These are phyloP conservation scores for Chaenogobius annularis DNA, from an alignment of 2,113 vertebrate species.

Conservation along the genomic window DNA sequence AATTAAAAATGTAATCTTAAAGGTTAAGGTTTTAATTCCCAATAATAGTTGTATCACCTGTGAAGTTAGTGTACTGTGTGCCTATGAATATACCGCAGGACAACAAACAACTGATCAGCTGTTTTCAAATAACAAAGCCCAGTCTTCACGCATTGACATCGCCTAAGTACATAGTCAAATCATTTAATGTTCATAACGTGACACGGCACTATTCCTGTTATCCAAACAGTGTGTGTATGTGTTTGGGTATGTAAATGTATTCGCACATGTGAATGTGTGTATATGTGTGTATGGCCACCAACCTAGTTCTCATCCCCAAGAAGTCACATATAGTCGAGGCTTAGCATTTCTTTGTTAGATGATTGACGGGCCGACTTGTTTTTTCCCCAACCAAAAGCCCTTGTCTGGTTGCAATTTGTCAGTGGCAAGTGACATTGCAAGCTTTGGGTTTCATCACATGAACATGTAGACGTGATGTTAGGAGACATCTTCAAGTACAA, in stretches of 20 bases:
- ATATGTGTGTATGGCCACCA: too few species aligned
- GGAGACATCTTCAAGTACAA: background rate
- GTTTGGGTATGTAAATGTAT: too few species aligned
- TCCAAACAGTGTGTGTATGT: too few species aligned
- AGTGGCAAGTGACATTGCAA: background rate
- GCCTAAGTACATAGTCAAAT: background rate
- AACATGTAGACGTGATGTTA: too few species aligned
- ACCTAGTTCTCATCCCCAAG: background rate
- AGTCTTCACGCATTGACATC: background rate
- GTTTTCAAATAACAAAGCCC: too few species aligned
- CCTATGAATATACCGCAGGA: background rate
- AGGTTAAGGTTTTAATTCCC: background rate
- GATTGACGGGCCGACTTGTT: constrained; percentile 7
- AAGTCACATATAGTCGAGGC: constrained; percentile 10
- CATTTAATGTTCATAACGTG: background rate
- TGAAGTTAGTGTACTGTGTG: background rate
- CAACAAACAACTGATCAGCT: background rate
- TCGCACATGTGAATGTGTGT: too few species aligned
- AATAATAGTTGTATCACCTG: background rate
- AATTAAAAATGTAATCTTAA: too few species aligned
- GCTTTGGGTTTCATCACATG: background rate
- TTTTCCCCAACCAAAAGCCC: background rate
- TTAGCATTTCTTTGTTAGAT: constrained; percentile 60
- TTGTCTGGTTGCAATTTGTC: background rate
- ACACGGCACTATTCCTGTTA: background rate